Base-by-base conservation (phyloP, 2,113 vertebrate genomes). In the Monarcha castaneiventris region DNA sequence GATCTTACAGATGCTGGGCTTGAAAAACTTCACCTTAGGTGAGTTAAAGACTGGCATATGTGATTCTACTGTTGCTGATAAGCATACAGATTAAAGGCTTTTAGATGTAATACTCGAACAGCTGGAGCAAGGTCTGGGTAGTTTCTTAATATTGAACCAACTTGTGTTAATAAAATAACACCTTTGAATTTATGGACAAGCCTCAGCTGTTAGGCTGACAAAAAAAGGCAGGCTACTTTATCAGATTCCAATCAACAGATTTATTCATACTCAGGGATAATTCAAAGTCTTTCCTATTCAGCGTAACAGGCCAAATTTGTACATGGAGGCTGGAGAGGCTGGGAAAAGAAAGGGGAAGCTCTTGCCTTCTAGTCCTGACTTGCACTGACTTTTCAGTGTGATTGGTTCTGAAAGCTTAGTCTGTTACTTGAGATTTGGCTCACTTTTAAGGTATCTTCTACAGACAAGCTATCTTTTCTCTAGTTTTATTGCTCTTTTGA, bases 1-100 rank as follows among this genome's bases (percentile, higher is more conserved):
- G 99, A 99, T 85, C 98, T 99, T 93, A 99, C 98, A 3, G 99
- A 99, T 91, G 99, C 99, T 67, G 99, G 99, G 62, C 98, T 99
- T 96, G 99, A 99, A 97, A 99, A 99, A 97, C 98, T 99, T 76
- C 99, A 99, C 95, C 98, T 99, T 96, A 99, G 99, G 99, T 97
- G 82, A 94, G 97, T 95, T 75, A 62, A 43, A 46, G 52, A 35
- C 72, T 81, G 88, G 29, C 13, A 3, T 9, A 7, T 54, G 35
- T 64, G 49, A 37, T 85, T 87, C 7, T 62, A 3, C 33, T 76
- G 55, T 54, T 67, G 56, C 29, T 68, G 54, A 19, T 89, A 4
- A 1, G 3, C 15, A 7, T 33, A 7, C 11, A 82, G 49, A 37
- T 41, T 48, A 48, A 43, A 2, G 11, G 25, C 33, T 90, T 73